These are phyloP conservation scores for Sebastes matsubarae DNA, from an alignment of 2,797 vertebrate species.

Conservation along the genomic window DNA sequence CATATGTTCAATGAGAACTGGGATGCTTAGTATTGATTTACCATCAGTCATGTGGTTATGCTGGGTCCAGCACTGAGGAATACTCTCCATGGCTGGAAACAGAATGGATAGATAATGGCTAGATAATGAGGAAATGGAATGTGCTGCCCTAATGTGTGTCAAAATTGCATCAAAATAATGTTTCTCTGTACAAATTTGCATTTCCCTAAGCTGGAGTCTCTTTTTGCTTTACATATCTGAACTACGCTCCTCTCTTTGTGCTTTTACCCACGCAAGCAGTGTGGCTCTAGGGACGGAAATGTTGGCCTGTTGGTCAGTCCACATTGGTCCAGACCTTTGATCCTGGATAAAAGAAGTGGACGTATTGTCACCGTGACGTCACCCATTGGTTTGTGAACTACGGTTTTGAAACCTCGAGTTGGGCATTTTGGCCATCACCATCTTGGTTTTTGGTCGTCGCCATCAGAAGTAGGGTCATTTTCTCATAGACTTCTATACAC, in stretches of 20 bases:
- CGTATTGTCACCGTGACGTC: too few relatives aligned
- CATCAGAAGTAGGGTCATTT: too few relatives aligned
- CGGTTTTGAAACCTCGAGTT: too few relatives aligned
- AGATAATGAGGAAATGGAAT: constrained; percentile 69
- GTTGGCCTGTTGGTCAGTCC: background rate
- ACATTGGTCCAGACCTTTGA: background rate
- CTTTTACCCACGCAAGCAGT: background rate
- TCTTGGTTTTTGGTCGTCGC: too few relatives aligned
- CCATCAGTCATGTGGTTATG: constrained; percentile 77
- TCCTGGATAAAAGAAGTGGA: too few relatives aligned
- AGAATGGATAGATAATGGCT: constrained; percentile 78
- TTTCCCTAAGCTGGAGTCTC: background rate
- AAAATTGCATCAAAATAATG: background rate
- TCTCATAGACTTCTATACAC: too few relatives aligned
- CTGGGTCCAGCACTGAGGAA: constrained; percentile 71
- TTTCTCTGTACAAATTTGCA: background rate
- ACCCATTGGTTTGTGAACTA: too few relatives aligned
- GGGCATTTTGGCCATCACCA: too few relatives aligned
- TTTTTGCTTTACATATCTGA: background rate
- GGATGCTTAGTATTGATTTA: constrained; percentile 80
- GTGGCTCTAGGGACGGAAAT: background rate
- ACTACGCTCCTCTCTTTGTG: background rate
- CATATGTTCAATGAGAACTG: constrained; percentile 52
- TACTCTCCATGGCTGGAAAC: constrained; percentile 69
- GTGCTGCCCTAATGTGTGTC: background rate